Percentiles rank a stretch among this genome's conserved stretches.
phyloP scores from a whole-genome alignment of 1,140 invertebrate genomes.

The Leptinotarsa undecemlineata region DNA sequence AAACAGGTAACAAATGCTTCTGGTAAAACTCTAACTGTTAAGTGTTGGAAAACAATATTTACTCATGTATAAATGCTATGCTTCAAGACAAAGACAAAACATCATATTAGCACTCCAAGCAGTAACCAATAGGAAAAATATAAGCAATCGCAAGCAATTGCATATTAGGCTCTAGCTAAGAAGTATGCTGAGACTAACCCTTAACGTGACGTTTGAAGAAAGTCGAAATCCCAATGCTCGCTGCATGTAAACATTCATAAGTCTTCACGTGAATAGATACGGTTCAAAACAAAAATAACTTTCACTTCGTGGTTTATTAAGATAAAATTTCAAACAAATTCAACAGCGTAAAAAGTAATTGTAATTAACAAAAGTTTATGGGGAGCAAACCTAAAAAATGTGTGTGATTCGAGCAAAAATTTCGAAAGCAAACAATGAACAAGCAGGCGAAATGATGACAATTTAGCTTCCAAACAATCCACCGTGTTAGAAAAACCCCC shows the following conservation, averaged over 20 bases:
- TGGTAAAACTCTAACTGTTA: slow-evolving; percentile 13
- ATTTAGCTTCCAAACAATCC: too few species aligned
- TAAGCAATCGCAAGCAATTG: slow-evolving; percentile 29
- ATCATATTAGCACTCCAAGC: slow-evolving; percentile 57
- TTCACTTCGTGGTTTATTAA: slow-evolving; percentile 32
- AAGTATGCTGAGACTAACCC: slow-evolving; percentile 51
- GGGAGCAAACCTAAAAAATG: slow-evolving; percentile 35
- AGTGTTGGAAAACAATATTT: background rate
- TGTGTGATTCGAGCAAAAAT: background rate
- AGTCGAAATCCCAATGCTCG: slow-evolving; percentile 52
- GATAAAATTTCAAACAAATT: slow-evolving; percentile 40
- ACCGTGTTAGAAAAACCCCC: too few species aligned
- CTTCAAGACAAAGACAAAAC: slow-evolving; percentile 37
- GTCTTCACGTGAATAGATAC: slow-evolving; percentile 22
- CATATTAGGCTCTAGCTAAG: slow-evolving; percentile 42
- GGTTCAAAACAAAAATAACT: slow-evolving; percentile 12
- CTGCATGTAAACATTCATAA: slow-evolving; percentile 51
- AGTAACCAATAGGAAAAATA: slow-evolving; percentile 45
- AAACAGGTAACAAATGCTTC: slow-evolving; percentile 6
- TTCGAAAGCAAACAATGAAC: too few species aligned
- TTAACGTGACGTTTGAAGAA: slow-evolving; percentile 52
- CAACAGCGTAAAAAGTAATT: slow-evolving; percentile 28
- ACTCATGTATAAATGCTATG: slow-evolving; percentile 15
- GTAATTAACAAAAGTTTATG: slow-evolving; percentile 34
- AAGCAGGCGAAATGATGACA: too few species aligned